Evolutionary conservation across 2,888 invertebrate species (phyloP), one percentile per base, ranked within the genome.

Genomic region (Dicyrtomina minuta): DNA sequence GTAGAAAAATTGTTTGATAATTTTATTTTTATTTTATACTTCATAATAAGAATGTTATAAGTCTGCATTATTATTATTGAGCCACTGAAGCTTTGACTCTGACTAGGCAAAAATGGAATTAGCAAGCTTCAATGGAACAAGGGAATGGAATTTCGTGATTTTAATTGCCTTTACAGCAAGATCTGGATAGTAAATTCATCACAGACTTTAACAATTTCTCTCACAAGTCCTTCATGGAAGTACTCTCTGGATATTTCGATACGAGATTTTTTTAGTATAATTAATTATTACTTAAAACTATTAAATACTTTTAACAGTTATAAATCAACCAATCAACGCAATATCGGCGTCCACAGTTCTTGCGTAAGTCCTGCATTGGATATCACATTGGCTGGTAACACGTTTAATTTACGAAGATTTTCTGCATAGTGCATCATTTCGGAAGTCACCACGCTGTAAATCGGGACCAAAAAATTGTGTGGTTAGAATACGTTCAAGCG

Each of bases 361-460:
- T 78, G 76, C 5, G 78, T 78, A 68, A 78, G 69, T 61, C 75
- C 74, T 59, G 75, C 74, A 49, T 78, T 77, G 41, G 76, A 76
- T 33, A 75, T 75, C 33, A 76, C 89, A 79, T 88, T 87, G 70
- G 87, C 85, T 41, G 90, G 90, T 79, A 93, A 84, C 39, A 91
- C 89, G 81, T 90, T 88, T 41, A 93, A 84, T 77, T 89, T 90
- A 80, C 90, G 88, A 79, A 95, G 85, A 69, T 92, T 93, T 83
- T 93, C 91, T 79, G 92, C 86, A 82, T 95, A 95, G 83, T 94
- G 94, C 72, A 92, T 91, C 80, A 94, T 83, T 84, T 95, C 95
- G 10, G 93, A 91, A 43, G 92, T 93, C n/a, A 95, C 94, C 66
- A 93, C 89, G 51, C 84, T 84, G 78, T 43, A 79, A 80, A 76